Base-by-base conservation (phyloP, 2,113 vertebrate genomes). In the Epinephelus moara region DNA sequence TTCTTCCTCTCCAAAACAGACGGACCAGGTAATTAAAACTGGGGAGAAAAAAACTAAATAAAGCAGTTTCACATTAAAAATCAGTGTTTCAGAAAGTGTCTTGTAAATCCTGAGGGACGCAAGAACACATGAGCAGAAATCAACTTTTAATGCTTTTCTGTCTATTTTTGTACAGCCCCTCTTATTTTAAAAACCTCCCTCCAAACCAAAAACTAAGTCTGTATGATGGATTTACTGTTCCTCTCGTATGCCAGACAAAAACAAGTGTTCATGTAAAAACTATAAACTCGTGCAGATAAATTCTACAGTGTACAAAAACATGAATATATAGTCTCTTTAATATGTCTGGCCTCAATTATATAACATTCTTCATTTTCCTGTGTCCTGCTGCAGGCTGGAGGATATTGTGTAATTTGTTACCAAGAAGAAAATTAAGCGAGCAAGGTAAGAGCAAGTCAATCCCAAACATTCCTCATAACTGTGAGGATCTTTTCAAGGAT, bases 261-360 rank as follows among this genome's bases (percentile, higher is more conserved):
- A 78, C 57, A 82, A 64, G 33, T 68, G 27, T 11, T 37, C 33
- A 37, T 37, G 33, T 37, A 37, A 52, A 75, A 87, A 69, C 70
- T 33, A 68, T 85, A 78, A 87, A 89, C 49, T 75, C 27, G 53
- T 49, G 4, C n/a, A 71, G 37, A 80, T 5, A 57, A 42, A 50
- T 8, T 84, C 56, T 71, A 49, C 52, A 74, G 18, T 47, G 66
- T 70, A 50, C 55, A 86, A 74, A 87, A 86, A 89, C 67, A 75
- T 68, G 64, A 30, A 82, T 67, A 79, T 89, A 89, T 80, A 76
- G 88, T 71, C 70, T 69, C 47, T 89, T 91, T 90, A 90, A 87
- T 80, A 85, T 57, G 92, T 93, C 90, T 91, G 78, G 57, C 53
- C 82, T 79, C 49, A 6, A 85, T 91, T 89, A 82, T 70, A 61